Evolutionary conservation across 2,113 vertebrate species (phyloP), one percentile per base, ranked within the genome.

Genomic region (Pandion haliaetus): DNA sequence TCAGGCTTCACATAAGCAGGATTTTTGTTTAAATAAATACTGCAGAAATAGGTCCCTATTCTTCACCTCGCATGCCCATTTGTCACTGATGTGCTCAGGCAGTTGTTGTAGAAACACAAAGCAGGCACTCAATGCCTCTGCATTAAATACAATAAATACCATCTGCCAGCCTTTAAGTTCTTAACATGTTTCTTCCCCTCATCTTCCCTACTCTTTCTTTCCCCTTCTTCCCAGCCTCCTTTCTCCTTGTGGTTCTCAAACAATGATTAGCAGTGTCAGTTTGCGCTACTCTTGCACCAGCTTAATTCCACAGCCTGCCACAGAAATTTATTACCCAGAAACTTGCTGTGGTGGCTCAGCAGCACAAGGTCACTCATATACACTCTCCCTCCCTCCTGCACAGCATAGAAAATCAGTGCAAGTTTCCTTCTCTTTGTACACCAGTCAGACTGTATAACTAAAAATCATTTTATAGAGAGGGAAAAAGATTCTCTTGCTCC

Each of bases 281-380:
- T 88, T 77, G 52, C 5, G 17, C 61, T 49, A 29, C 29, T 42
- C 77, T 55, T 81, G 85, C 88, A 91, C 45, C 65, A 92, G 72
- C 31, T 86, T 82, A 44, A 40, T 58, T 79, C 54, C 87, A 86
- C 38, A 73, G 25, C 28, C 50, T 50, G 13, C 8, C 52, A 65
- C 40, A 88, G 45, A 59, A 93, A 94, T 95, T 63, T 90, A 88
- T 88, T 50, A 72, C 52, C 84, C 89, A 86, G 63, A 26, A 96
- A 82, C 23, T 38, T 69, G 70, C 82, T 65, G 54, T 11, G 71
- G 82, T 73, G n/a, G 93, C 84, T 82, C 66, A 91, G 57, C 78
- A 73, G 47, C 73, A 58, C 70, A 91, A 96, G 52, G 71, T 95
- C 93, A 90, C 63, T 61, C 26, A 5, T 19, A 58, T 17, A 62